Conservation (phyloP, 92 coral and sea anemone species). For the Umimayanthus chanpuru region DNA sequence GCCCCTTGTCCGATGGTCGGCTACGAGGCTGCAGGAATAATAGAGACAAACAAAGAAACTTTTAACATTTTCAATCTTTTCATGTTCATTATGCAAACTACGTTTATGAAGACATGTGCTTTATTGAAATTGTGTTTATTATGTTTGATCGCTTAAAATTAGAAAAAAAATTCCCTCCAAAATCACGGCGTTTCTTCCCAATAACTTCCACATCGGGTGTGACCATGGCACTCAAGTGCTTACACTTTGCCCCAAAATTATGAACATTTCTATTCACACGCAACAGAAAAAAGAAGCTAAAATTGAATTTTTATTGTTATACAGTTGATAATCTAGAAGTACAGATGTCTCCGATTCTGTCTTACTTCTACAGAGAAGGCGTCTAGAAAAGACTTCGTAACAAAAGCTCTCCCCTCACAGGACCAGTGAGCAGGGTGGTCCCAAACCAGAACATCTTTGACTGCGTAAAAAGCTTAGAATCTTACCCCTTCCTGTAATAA, state of each 20-base stretch:
- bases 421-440: constrained; percentile 11
- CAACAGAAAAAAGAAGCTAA: neutral
- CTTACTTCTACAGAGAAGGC: neutral
- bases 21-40: constrained; percentile 61
- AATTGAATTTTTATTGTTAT: constrained; percentile 81
- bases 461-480: neutral
- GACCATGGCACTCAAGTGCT: neutral
- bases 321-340: constrained; percentile 67
- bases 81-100: constrained; percentile 84
- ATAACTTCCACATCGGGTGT: constrained; percentile 5
- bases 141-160: constrained; percentile 14
- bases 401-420: neutral
- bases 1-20: constrained; percentile 70
- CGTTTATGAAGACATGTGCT: constrained; percentile 86
- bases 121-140: constrained; percentile 72
- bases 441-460: constrained; percentile 33
- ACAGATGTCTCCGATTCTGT: constrained; percentile 65
- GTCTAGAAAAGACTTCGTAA: neutral
- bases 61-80: constrained; percentile 74
- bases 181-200: neutral
- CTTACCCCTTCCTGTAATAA: neutral
- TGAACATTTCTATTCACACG: neutral
- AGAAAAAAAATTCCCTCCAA: constrained; percentile 8
- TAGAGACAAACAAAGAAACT: constrained; percentile 64
- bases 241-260: neutral